A percentile compares a stretch with the other conserved stretches of the same genome.
Conservation (phyloP, 2,797 vertebrate genomes). For the Sebastes itinus region DNA sequence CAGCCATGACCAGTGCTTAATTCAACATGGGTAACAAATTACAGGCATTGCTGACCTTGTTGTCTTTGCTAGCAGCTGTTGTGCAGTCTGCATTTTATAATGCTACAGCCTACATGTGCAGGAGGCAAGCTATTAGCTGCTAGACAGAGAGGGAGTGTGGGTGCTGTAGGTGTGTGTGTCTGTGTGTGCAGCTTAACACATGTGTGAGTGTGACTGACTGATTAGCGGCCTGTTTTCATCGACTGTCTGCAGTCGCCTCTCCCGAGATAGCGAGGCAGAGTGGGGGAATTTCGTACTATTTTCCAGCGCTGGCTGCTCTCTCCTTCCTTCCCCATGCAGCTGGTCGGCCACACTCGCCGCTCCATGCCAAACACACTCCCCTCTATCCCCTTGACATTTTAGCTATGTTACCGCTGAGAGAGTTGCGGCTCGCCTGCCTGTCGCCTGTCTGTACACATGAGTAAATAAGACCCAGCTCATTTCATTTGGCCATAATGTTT, state of each 20-base stretch:
- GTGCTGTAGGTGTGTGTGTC: slow-evolving; percentile 26
- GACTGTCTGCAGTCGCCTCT: slow-evolving; percentile 52
- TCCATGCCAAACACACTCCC: slow-evolving; percentile 66
- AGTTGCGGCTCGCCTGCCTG: slow-evolving; percentile 64
- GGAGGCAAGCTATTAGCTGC: background rate
- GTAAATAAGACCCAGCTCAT: slow-evolving; percentile 73
- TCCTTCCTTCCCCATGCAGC: slow-evolving; percentile 55
- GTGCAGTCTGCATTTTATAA: background rate
- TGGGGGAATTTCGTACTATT: slow-evolving; percentile 51
- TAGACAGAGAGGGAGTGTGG: background rate
- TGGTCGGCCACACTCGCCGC: slow-evolving; percentile 62
- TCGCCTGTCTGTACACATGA: slow-evolving; percentile 53
- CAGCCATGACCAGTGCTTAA: background rate
- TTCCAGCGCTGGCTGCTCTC: slow-evolving; percentile 46
- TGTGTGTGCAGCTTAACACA: slow-evolving; percentile 28
- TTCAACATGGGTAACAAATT: background rate
- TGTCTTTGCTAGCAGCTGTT: background rate
- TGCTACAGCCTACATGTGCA: background rate
- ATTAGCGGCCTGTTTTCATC: slow-evolving; percentile 65
- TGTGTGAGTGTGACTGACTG: slow-evolving; percentile 61
- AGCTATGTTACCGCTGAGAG: slow-evolving; percentile 66
- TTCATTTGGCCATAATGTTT: slow-evolving; percentile 71
- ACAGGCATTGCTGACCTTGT: background rate
- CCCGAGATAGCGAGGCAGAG: slow-evolving; percentile 40
- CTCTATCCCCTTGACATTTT: slow-evolving; percentile 71